Conservation (phyloP, 1,140 invertebrate genomes). For the Sarcophaga bullata region DNA sequence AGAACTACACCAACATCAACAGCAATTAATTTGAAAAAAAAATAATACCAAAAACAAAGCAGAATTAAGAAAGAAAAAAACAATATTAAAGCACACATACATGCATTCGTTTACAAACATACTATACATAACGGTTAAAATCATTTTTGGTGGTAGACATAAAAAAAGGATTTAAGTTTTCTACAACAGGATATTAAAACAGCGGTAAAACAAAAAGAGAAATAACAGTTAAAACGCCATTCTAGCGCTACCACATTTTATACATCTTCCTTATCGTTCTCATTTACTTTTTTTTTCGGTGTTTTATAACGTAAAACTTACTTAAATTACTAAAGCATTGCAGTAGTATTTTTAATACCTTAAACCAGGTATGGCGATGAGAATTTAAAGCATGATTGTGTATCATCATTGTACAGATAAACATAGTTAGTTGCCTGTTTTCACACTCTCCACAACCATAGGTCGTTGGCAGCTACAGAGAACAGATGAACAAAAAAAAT, state of each 20-base stretch:
- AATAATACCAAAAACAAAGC: background rate
- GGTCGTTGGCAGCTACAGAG: too few species aligned
- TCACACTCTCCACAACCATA: too few species aligned
- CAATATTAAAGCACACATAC: background rate
- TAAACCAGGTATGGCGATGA: too few species aligned
- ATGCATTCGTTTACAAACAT: background rate
- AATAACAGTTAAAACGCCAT: background rate
- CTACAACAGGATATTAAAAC: slow-evolving; percentile 38
- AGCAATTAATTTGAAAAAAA: background rate
- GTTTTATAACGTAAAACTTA: too few species aligned
- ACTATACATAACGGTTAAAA: background rate
- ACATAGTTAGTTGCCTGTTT: too few species aligned
- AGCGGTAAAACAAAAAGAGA: background rate
- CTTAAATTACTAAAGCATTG: too few species aligned
- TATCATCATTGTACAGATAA: too few species aligned
- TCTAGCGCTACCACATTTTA: background rate
- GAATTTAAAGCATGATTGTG: too few species aligned
- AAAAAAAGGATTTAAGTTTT: slow-evolving; percentile 31
- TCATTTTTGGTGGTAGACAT: background rate
- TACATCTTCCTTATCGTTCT: background rate
- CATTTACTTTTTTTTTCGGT: background rate
- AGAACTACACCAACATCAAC: background rate
- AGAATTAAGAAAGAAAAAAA: slow-evolving; percentile 13
- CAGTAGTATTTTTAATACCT: too few species aligned
- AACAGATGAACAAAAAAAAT: too few species aligned